phyloP scores from a whole-genome alignment of 2,113 vertebrate species.

The Eudorcas thomsonii region DNA sequence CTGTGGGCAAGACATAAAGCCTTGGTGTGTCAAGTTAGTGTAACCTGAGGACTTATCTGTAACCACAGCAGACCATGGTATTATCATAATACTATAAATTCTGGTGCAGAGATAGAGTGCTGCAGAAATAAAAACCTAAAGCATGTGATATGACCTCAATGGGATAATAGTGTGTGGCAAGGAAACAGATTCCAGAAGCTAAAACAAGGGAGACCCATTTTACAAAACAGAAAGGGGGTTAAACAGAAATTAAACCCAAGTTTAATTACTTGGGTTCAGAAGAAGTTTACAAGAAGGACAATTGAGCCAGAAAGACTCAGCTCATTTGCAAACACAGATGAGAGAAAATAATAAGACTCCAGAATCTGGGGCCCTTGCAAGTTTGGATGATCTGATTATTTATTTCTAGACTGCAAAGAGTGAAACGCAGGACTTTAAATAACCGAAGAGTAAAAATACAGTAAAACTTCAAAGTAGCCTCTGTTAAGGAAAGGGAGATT shows the following conservation, averaged over 20 bases:
- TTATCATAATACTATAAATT: fast-evolving
- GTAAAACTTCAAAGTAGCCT: neutral
- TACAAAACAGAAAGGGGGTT: too few species aligned
- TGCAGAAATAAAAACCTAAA: neutral
- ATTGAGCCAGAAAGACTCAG: neutral
- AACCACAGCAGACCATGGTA: neutral
- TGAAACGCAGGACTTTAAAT: neutral
- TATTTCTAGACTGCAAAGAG: neutral
- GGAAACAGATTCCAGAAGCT: neutral
- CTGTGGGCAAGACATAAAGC: too few species aligned
- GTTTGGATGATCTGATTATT: too few species aligned
- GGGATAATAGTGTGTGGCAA: fast-evolving
- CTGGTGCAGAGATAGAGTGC: fast-evolving
- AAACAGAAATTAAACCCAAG: too few species aligned
- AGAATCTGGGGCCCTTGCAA: neutral
- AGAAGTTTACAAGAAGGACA: too few species aligned
- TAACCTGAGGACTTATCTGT: fast-evolving
- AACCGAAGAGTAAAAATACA: neutral
- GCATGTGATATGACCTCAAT: fast-evolving
- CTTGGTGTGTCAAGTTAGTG: too few species aligned
- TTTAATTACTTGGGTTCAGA: neutral
- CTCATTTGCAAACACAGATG: neutral
- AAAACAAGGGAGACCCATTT: fast-evolving
- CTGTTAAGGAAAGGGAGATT: neutral
- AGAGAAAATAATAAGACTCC: neutral